Evolutionary conservation across 2,113 vertebrate species (phyloP), one percentile per base, ranked within the genome.

Genomic region (Butorides virescens): DNA sequence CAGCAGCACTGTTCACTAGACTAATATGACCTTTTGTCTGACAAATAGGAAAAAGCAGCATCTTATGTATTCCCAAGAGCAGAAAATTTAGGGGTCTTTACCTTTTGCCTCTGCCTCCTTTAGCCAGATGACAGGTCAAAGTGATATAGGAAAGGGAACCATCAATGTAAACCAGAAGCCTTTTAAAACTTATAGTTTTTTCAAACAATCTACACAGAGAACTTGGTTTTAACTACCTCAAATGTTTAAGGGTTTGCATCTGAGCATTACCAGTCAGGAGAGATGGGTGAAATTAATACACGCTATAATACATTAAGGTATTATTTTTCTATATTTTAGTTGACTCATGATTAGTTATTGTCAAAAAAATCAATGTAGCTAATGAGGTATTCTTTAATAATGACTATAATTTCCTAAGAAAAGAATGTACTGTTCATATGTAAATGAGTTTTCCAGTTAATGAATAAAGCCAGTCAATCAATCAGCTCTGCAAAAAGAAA

Each of bases 321-420:
- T 96, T 89, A 77, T 92, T 96, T 92, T 95, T 87, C 53, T 76
- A 30, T 95, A 75, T 96, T 96, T 85, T 77, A 78, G 50, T 88
- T 88, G 53, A 86, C 74, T 95, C 42, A 55, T 91, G 62, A 94
- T 77, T 75, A 82, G 47, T 79, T 96, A 89, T 82, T 96, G 58
- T 79, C 10, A 44, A 85, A 91, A 86, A 58, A 93, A 86, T 86
- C 68, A 88, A 39, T 55, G 59, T 63, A 85, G 29, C 30, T 96
- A 95, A 96, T 93, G 65, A 96, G 53, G 10, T 96, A 95, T 95
- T 97, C 50, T 94, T 93, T 89, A 72, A 93, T 94, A 95, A 96
- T 70, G 52, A 95, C 75, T 92, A 58, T 76, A 46, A 72, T 91
- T 95, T 93, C 52, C 46, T 78, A 78, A 90, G 88, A 91, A 92